phyloP scores from a whole-genome alignment of 2,797 vertebrate genomes.

The Molossus alvarezi region DNA sequence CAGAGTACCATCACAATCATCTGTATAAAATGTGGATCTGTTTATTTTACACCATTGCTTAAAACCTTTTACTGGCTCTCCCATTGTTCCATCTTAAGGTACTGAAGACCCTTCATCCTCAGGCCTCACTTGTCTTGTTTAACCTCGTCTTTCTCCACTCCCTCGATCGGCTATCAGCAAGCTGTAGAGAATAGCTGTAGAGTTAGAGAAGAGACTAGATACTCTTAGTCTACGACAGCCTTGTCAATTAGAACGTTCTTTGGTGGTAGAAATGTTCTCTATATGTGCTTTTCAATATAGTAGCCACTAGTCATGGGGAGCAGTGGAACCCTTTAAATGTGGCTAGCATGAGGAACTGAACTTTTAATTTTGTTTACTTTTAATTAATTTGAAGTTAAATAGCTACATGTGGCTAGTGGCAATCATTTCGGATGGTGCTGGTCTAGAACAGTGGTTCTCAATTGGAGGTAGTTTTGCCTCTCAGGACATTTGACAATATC shows the following conservation, averaged over 20 bases:
- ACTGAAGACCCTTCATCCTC: not conserved
- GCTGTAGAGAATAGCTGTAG: not conserved
- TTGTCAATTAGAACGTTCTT: not conserved
- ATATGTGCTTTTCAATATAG: not conserved
- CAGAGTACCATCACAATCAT: not conserved
- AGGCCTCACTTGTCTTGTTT: conserved; percentile 11
- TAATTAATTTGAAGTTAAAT: conserved; percentile 36
- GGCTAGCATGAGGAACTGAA: not conserved
- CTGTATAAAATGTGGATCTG: conserved; percentile 17
- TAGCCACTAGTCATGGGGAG: not conserved
- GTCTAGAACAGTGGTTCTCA: conserved; percentile 42
- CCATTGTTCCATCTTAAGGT: not conserved
- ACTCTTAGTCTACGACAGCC: not conserved
- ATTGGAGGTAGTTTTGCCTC: not conserved
- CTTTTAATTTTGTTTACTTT: conserved; percentile 30
- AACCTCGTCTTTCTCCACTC: not conserved
- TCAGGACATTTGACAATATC: not conserved
- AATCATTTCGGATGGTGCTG: not conserved
- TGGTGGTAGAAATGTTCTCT: not conserved
- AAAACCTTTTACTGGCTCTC: not conserved
- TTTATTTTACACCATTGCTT: conserved; percentile 8
- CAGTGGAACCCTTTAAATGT: not conserved
- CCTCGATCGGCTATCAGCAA: not conserved
- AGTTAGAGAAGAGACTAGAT: conserved; percentile 15
- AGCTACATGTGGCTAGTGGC: not conserved